Conservation (phyloP, 2,888 invertebrate genomes). For the Caradrina kadenii region DNA sequence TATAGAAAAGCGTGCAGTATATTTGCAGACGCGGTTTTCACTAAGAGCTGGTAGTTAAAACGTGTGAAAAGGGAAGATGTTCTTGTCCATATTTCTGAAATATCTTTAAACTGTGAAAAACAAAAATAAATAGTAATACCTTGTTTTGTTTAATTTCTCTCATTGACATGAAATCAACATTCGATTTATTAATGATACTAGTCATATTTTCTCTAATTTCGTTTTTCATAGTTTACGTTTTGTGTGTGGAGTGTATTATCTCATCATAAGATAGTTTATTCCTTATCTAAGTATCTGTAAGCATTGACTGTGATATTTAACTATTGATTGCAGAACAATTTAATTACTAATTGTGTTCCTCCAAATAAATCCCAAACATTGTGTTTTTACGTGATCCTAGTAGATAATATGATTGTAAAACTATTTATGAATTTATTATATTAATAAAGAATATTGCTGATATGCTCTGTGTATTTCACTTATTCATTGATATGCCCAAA, state of each 20-base stretch:
- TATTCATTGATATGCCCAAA: slow-evolving; percentile 50
- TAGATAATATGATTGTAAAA: slow-evolving; percentile 44
- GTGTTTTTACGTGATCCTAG: slow-evolving; percentile 34
- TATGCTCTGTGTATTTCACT: slow-evolving; percentile 51
- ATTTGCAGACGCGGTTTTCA: background rate
- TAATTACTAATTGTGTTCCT: slow-evolving; percentile 15
- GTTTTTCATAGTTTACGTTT: slow-evolving; percentile 29
- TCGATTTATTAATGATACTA: background rate
- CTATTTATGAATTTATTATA: slow-evolving; percentile 14
- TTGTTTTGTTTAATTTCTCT: slow-evolving; percentile 62
- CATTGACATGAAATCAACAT: background rate
- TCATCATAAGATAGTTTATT: slow-evolving; percentile 2
- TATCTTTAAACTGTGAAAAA: slow-evolving; percentile 23
- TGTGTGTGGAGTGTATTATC: slow-evolving; percentile 2
- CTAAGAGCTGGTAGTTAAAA: too few relatives aligned
- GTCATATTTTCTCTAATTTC: background rate
- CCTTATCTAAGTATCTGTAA: slow-evolving; percentile 38
- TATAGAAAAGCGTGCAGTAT: background rate
- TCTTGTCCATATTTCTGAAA: slow-evolving; percentile 26
- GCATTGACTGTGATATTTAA: slow-evolving; percentile 55
- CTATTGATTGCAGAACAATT: slow-evolving; percentile 3
- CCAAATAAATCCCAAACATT: slow-evolving; percentile 15
- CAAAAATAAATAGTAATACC: slow-evolving; percentile 29
- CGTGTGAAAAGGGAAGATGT: slow-evolving; percentile 16
- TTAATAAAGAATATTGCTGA: slow-evolving; percentile 54